Base-by-base conservation (phyloP, 1,140 invertebrate species). In the Aphelinus certus region DNA sequence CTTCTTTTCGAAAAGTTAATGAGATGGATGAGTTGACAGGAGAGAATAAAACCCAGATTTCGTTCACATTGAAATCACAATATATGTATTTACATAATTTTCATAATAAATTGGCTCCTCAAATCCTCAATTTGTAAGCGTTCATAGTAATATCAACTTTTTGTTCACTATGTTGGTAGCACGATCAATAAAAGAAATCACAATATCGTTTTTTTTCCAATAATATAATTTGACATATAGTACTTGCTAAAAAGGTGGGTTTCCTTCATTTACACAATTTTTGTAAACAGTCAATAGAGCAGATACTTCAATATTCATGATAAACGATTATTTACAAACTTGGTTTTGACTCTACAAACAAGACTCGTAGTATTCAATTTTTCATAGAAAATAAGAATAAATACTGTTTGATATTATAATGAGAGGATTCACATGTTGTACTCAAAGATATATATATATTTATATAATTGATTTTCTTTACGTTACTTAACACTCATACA, bases 31-130 rank as follows among this genome's bases (percentile, higher is more conserved):
- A 63, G 68, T 62, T 73, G 73, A 72, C 80, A 80, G 78, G 80
- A 78, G 62, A 67, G 10, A 71, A 67, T 6, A 68, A 76, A 85
- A 85, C 81, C 82, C 79, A 85, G 76, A 80, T 80, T 81, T 79
- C 79, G 82, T 85, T 78, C 80, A 87, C 85, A 85, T 87, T 87
- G 77, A 87, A 83, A 85, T 86, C 80, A 84, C 84, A 86, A 79
- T 82, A 85, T 87, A 84, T 86, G 86, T 87, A 86, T 76, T 76
- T 76, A 76, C 74, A 76, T 48, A 53, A 66, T 55, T 75, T 75
- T 43, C 53, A 26, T 73, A 6, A 6, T 57, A 71, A 46, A 63
- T 73, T 45, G 53, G 48, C 42, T 61, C 47, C 51, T 58, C 53
- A 66, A 57, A 57, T 58, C 51, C 45, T 65, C 62, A 4, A 58